Percentiles rank a stretch among this genome's conserved stretches.
phyloP scores from a whole-genome alignment of 1,140 invertebrate genomes.

The Euwallacea fornicatus region DNA sequence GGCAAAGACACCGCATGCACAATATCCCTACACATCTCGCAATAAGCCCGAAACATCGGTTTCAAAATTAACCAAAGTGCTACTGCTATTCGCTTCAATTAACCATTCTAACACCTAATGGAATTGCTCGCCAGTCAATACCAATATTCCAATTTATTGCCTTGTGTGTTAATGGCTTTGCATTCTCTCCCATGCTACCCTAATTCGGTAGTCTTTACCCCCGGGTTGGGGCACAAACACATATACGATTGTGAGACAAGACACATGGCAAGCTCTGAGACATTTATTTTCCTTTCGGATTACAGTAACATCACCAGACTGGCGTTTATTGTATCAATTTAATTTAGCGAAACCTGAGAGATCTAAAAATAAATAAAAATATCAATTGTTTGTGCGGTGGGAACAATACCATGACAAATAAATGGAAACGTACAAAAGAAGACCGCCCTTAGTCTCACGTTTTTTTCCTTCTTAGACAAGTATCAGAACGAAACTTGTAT shows the following conservation, averaged over 20 bases:
- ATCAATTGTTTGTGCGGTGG: no score
- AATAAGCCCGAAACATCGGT: slow-evolving; percentile 20
- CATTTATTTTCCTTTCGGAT: slow-evolving; percentile 19
- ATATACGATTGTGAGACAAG: slow-evolving; percentile 20
- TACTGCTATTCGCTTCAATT: slow-evolving; percentile 20
- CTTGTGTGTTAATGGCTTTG: slow-evolving; percentile 25
- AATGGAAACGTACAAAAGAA: no score
- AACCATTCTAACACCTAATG: slow-evolving; percentile 24
- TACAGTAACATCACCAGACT: slow-evolving; percentile 5
- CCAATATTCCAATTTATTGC: slow-evolving; percentile 27
- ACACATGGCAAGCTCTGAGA: slow-evolving; percentile 14
- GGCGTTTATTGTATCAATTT: slow-evolving; percentile 15
- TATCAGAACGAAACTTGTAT: slow-evolving; percentile 12
- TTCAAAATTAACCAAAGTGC: slow-evolving; percentile 25
- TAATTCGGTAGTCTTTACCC: slow-evolving; percentile 21
- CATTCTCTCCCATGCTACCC: slow-evolving; percentile 18
- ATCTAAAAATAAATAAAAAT: no score
- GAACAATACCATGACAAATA: no score
- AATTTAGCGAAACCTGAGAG: slow-evolving; percentile 1
- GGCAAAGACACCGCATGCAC: no score
- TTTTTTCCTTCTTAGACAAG: background rate
- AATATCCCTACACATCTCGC: slow-evolving; percentile 3
- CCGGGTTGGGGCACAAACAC: slow-evolving; percentile 3
- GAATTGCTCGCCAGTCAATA: slow-evolving; percentile 21
- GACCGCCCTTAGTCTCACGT: no score